A percentile compares a stretch with the other conserved stretches of the same genome.
Conservation (phyloP, 1,140 invertebrate species). For the Apis florea region DNA sequence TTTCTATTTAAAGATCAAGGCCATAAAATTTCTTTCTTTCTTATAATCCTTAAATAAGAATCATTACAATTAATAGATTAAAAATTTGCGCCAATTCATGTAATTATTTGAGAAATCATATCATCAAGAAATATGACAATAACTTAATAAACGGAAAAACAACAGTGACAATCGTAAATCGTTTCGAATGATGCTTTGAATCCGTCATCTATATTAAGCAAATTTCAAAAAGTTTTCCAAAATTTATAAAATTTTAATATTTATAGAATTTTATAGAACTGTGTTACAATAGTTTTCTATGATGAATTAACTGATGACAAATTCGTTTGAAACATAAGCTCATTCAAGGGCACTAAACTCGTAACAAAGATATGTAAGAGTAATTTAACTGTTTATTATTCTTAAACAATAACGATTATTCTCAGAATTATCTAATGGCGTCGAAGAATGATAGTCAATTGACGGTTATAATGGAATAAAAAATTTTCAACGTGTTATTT, state of each 20-base stretch:
- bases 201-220: neutral
- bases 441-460: neutral
- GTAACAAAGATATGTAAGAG: neutral
- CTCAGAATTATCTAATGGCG: neutral
- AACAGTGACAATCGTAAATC: neutral
- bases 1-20: too few relatives aligned
- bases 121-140: neutral
- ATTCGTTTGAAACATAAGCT: neutral
- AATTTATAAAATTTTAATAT: neutral
- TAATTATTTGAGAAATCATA: too few relatives aligned
- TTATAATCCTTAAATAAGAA: too few relatives aligned
- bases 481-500: neutral
- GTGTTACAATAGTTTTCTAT: neutral
- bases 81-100: too few relatives aligned
- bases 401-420: too few relatives aligned
- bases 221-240: neutral
- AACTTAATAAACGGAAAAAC: neutral
- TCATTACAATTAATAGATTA: too few relatives aligned
- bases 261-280: neutral
- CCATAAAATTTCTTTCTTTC: too few relatives aligned
- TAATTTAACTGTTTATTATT: neutral
- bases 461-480: neutral
- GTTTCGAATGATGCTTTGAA: neutral
- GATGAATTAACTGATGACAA: neutral
- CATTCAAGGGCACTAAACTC: neutral